These are phyloP conservation scores for Halotydeus destructor DNA, from an alignment of 1,140 invertebrate genomes.

Conservation along the genomic window DNA sequence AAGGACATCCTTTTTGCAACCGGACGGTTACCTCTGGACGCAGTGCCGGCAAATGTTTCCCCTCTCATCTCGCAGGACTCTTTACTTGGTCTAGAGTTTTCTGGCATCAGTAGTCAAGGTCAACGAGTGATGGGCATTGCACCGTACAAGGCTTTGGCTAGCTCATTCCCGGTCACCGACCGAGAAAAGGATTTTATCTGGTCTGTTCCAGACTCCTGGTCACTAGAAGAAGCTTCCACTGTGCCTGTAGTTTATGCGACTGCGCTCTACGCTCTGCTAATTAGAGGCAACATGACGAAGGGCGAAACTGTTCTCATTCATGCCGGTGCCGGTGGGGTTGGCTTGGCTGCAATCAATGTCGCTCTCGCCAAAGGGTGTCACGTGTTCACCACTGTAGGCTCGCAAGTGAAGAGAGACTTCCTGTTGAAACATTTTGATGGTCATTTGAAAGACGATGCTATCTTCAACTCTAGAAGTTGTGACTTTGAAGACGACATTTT, in stretches of 20 bases:
- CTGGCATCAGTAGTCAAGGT: conserved; percentile 27
- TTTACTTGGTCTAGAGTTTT: conserved; percentile 53
- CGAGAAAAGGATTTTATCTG: conserved; percentile 28
- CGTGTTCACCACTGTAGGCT: conserved; percentile 30
- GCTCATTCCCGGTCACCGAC: conserved; percentile 42
- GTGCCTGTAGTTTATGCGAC: not conserved
- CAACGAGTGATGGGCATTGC: conserved; percentile 44
- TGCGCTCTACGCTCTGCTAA: conserved; percentile 6
- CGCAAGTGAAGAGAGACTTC: conserved; percentile 27
- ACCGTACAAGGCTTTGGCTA: conserved; percentile 64
- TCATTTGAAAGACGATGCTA: conserved; percentile 42
- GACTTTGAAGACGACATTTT: conserved; percentile 70
- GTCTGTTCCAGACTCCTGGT: conserved; percentile 5
- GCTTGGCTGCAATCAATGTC: conserved; percentile 6
- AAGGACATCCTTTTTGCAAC: conserved; percentile 91
- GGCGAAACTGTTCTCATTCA: conserved; percentile 12
- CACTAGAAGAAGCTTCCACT: conserved; percentile 4
- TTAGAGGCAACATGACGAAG: conserved; percentile 4
- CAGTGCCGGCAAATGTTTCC: too few relatives aligned
- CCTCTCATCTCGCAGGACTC: too few relatives aligned
- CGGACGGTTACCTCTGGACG: too few relatives aligned
- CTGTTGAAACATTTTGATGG: conserved; percentile 26
- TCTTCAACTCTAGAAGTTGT: conserved; percentile 74
- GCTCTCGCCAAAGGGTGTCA: conserved; percentile 60
- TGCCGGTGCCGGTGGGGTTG: not conserved